Evolutionary conservation across 2,888 invertebrate genomes (phyloP).

Genomic region (Philonicus albiceps): DNA sequence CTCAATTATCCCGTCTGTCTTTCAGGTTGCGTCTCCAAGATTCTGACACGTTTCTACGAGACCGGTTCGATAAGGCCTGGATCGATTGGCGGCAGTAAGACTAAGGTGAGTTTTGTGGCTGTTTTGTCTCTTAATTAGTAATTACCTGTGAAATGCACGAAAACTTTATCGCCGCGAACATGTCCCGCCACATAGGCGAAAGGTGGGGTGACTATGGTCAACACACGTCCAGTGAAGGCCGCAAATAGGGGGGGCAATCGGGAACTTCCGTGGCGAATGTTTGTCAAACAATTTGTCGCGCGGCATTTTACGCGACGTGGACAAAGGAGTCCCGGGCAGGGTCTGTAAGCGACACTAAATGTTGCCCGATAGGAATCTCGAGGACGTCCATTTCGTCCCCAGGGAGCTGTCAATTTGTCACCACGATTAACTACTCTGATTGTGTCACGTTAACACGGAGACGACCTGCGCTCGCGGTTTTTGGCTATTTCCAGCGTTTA

Average conservation of each 20-base stretch:
- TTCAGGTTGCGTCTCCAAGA: slow-evolving; percentile 91
- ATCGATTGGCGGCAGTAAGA: slow-evolving; percentile 93
- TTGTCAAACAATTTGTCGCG: slow-evolving; percentile 38
- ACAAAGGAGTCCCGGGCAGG: neutral
- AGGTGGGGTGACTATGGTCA: neutral
- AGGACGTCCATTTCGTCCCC: slow-evolving; percentile 1
- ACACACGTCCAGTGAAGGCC: neutral
- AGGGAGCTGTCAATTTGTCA: slow-evolving; percentile 21
- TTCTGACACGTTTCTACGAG: slow-evolving; percentile 94
- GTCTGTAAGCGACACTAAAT: slow-evolving; percentile 16
- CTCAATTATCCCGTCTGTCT: slow-evolving; percentile 40
- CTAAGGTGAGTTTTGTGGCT: slow-evolving; percentile 73
- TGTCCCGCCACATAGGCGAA: neutral
- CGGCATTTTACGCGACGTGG: neutral
- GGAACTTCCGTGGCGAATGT: slow-evolving; percentile 25
- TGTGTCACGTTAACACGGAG: slow-evolving; percentile 22
- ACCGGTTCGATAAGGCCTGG: slow-evolving; percentile 96
- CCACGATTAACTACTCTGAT: slow-evolving; percentile 38
- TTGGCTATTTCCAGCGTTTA: slow-evolving; percentile 24
- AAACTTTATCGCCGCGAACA: slow-evolving; percentile 5
- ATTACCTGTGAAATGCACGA: slow-evolving; percentile 35
- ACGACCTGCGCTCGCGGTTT: slow-evolving; percentile 16
- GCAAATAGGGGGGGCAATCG: slow-evolving; percentile 5
- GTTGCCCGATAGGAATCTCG: slow-evolving; percentile 3
- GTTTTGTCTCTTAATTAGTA: slow-evolving; percentile 19